Evolutionary conservation across 2,888 invertebrate species (phyloP).

Genomic region (Margaritifera margaritifera): DNA sequence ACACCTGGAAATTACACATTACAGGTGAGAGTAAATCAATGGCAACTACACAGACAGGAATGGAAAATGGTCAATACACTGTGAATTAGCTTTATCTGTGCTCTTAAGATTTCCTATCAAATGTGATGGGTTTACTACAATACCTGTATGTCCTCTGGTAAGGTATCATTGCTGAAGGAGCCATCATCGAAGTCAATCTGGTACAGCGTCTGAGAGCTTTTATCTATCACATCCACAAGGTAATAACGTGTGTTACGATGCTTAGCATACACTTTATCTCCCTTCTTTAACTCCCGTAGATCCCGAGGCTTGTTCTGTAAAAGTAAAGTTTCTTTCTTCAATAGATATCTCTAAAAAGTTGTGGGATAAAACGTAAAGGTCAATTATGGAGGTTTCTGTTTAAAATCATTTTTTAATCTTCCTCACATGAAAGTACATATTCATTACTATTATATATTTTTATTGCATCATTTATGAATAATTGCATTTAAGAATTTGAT

Average conservation of each 20-base stretch:
- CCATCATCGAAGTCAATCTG: slow-evolving; percentile 79
- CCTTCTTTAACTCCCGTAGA: slow-evolving; percentile 62
- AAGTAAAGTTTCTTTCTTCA: not conserved
- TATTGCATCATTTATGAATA: too few relatives aligned
- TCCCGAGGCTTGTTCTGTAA: slow-evolving; percentile 32
- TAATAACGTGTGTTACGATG: slow-evolving; percentile 79
- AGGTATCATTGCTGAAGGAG: slow-evolving; percentile 78
- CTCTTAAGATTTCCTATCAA: not conserved
- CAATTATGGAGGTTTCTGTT: too few relatives aligned
- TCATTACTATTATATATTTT: too few relatives aligned
- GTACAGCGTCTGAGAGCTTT: slow-evolving; percentile 75
- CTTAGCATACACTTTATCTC: slow-evolving; percentile 78
- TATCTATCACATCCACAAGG: slow-evolving; percentile 75
- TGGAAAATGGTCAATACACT: too few relatives aligned
- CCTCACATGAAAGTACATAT: too few relatives aligned
- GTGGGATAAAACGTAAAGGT: not conserved
- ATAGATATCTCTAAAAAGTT: not conserved
- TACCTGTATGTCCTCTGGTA: slow-evolving; percentile 77
- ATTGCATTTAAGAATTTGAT: too few relatives aligned
- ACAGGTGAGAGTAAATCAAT: not conserved
- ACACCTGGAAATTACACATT: too few relatives aligned
- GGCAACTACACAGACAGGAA: too few relatives aligned
- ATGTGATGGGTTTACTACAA: not conserved
- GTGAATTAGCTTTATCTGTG: not conserved
- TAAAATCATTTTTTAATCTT: too few relatives aligned